Percentiles rank a stretch among this genome's conserved stretches.
Conservation (phyloP, 2,888 invertebrate species). For the Ectropis crepuscularia region DNA sequence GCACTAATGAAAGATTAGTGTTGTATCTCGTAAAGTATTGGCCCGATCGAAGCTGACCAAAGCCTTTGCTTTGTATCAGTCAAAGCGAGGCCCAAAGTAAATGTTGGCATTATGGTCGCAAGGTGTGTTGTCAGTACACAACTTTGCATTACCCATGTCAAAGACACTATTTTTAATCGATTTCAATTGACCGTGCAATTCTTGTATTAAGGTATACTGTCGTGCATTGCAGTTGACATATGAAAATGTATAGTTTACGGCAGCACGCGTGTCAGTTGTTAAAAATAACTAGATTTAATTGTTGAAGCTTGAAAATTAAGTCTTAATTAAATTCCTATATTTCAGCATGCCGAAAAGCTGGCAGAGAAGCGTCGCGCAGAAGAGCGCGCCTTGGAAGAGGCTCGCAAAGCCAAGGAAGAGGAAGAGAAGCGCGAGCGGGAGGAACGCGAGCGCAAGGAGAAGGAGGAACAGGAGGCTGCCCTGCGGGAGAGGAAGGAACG, state of each 20-base stretch:
- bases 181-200: background rate
- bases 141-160: constrained; percentile 28
- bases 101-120: constrained; percentile 22
- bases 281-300: too few relatives aligned
- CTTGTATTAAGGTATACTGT: background rate
- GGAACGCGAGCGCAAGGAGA: constrained; percentile 84
- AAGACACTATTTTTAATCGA: background rate
- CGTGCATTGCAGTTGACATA: too few relatives aligned
- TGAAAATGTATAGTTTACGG: too few relatives aligned
- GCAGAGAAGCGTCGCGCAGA: constrained; percentile 90
- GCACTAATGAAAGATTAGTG: too few relatives aligned
- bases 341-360: constrained; percentile 75
- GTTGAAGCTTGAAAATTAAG: background rate
- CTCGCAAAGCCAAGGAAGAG: constrained; percentile 86
- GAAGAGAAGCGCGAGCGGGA: constrained; percentile 86
- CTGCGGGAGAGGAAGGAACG: constrained; percentile 70
- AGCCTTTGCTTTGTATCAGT: constrained; percentile 13
- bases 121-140: constrained; percentile 29
- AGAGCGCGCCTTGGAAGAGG: constrained; percentile 87
- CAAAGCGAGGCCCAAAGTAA: constrained; percentile 18
- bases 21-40: background rate
- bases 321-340: background rate
- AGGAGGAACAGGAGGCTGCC: constrained; percentile 67
- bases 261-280: too few relatives aligned
- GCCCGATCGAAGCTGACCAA: constrained; percentile 21